Base-by-base conservation (phyloP, 2,888 invertebrate species). In the Netelia fuscicornis region DNA sequence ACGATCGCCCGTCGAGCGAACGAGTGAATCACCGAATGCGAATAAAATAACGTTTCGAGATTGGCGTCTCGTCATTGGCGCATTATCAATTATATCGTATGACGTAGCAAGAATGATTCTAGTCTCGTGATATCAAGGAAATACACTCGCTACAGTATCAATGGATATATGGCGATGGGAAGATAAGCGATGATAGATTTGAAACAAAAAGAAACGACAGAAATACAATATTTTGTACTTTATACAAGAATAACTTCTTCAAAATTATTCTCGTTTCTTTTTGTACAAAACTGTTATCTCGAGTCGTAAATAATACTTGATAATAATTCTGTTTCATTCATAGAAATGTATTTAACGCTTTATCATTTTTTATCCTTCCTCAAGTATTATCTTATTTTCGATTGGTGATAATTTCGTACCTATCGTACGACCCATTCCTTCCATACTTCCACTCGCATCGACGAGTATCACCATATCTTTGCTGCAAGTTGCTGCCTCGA, bases 401-500 rank as follows among this genome's bases (percentile, higher is more conserved):
- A 64, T 10, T 62, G 5, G 2, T 23, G 17, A 48, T 42, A 81
- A 81, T 17, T 6, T 67, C 84, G 54, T 88, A 94, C 93, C 93
- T 64, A 97, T 96, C 83, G 96, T 95, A 90, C 95, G 95, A 44
- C 96, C 94, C 90, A 96, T 94, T 2, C 99, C 99, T 44, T 96
- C 97, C 99, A 99, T 99, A 23, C 99, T 99, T 20, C 99, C 99
- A 70, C 99, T 98, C 80, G 97, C 96, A 93, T 99, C 99, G 85
- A 99, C 95, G 77, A 99, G 95, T 83, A 99, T 98, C 42, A 99
- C 96, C 89, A 99, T 97, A 92, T 99, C 99, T 94, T 99, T 99
- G 9, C 99, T 98, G 90, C 98, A 98, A 0, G 99, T 98, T 0
- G 99, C 98, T 0, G 99, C 99, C 94, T 99, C 98, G 87, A 99